phyloP scores from a whole-genome alignment of 2,113 vertebrate genomes.

The Pseudonaja textilis region DNA sequence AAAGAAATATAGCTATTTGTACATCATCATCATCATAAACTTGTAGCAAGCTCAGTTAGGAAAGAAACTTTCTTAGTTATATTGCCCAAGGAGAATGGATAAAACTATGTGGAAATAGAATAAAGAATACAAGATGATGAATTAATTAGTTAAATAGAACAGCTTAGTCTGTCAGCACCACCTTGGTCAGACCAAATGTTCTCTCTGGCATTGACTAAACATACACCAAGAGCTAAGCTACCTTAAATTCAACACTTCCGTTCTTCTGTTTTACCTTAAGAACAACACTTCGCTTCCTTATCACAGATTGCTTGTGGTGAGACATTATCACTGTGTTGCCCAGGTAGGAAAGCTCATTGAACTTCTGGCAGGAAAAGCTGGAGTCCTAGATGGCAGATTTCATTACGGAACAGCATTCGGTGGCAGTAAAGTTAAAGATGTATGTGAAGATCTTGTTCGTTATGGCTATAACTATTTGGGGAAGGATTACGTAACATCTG shows the following conservation, averaged over 20 bases:
- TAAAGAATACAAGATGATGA: background rate
- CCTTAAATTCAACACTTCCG: background rate
- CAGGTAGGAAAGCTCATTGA: conserved; percentile 98
- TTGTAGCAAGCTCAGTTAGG: background rate
- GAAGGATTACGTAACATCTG: conserved; percentile 97
- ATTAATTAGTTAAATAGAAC: background rate
- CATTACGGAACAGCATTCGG: conserved; percentile 98
- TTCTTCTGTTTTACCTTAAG: background rate
- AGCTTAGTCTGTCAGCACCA: background rate
- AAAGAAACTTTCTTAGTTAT: background rate
- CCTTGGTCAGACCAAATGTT: background rate
- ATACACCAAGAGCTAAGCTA: background rate
- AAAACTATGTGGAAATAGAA: background rate
- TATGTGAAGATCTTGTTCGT: conserved; percentile 95
- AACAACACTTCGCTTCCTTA: too few species aligned
- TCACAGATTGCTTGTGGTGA: background rate
- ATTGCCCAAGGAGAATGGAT: background rate
- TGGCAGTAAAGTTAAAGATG: conserved; percentile 97
- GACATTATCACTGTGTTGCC: background rate
- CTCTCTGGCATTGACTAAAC: background rate
- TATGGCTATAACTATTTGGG: conserved; percentile 97
- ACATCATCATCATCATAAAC: background rate
- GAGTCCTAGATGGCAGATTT: conserved; percentile 90
- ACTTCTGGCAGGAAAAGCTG: conserved; percentile 93
- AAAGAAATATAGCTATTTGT: background rate